A percentile compares a stretch with the other conserved stretches of the same genome.
Conservation (phyloP, 2,113 vertebrate genomes). For the Engystomops pustulosus region DNA sequence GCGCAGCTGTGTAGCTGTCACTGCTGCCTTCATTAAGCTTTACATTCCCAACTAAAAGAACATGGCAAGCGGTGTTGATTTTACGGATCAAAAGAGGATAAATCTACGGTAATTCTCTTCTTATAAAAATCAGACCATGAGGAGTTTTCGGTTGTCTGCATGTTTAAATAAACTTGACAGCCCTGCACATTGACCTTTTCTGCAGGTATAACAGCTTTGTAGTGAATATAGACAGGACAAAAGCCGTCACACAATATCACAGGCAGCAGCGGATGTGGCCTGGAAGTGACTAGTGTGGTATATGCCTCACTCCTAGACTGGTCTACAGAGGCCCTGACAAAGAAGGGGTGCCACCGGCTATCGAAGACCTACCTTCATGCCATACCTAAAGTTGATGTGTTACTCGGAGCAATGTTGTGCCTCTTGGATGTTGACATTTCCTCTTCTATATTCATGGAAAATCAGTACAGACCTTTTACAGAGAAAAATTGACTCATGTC, state of each 20-base stretch:
- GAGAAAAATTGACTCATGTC: no score
- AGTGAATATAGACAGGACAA: not conserved
- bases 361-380: no score
- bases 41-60: not conserved
- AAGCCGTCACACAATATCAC: not conserved
- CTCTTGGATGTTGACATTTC: no score
- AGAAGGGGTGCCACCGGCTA: no score
- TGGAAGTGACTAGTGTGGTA: not conserved
- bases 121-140: not conserved
- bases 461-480: no score
- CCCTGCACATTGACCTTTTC: not conserved
- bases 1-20: not conserved
- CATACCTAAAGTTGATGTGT: no score
- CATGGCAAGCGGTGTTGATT: constrained; percentile 20
- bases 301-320: no score
- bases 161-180: not conserved
- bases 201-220: not conserved
- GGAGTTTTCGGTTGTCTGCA: not conserved
- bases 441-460: no score
- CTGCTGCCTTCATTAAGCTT: constrained; percentile 20
- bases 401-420: no score
- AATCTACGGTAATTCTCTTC: not conserved
- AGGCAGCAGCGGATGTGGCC: not conserved
- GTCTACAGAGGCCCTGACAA: no score
- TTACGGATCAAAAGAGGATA: constrained; percentile 20